Evolutionary conservation across 2,888 invertebrate genomes (phyloP).

Genomic region (Lypha dubia): DNA sequence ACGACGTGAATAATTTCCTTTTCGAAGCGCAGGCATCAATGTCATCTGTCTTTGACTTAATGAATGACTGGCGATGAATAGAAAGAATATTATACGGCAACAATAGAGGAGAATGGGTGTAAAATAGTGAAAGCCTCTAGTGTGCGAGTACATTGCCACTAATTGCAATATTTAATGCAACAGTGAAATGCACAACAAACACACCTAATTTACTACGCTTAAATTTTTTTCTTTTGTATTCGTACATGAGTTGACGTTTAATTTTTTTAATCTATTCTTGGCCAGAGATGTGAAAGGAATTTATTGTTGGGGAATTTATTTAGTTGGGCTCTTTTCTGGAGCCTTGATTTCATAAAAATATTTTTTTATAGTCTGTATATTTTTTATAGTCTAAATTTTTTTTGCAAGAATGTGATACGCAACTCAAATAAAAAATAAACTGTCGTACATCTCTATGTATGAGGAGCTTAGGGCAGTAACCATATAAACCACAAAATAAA

Average conservation of each 20-base stretch:
- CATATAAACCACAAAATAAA: too few species aligned
- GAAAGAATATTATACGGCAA: neutral
- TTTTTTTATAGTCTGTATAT: too few species aligned
- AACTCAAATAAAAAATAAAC: too few species aligned
- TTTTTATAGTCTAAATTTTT: too few species aligned
- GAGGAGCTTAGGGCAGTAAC: too few species aligned
- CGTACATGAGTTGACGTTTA: constrained; percentile 40
- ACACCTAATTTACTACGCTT: constrained; percentile 62
- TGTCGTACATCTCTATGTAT: too few species aligned
- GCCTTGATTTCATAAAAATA: neutral
- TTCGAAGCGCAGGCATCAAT: constrained; percentile 43
- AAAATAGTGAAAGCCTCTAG: constrained; percentile 31
- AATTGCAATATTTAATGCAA: constrained; percentile 58
- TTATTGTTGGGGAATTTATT: neutral
- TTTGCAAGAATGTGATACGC: too few species aligned
- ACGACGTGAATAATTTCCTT: neutral
- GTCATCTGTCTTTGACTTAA: constrained; percentile 56
- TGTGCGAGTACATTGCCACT: constrained; percentile 42
- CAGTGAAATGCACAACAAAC: constrained; percentile 62
- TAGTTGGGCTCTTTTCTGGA: neutral
- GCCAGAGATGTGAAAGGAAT: constrained; percentile 37
- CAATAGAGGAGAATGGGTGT: constrained; percentile 23
- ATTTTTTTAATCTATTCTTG: constrained; percentile 22
- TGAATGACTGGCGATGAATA: constrained; percentile 44
- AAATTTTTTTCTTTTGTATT: neutral